Evolutionary conservation across 2,888 invertebrate genomes (phyloP).

Genomic region (Carpatolechia fugitivella): DNA sequence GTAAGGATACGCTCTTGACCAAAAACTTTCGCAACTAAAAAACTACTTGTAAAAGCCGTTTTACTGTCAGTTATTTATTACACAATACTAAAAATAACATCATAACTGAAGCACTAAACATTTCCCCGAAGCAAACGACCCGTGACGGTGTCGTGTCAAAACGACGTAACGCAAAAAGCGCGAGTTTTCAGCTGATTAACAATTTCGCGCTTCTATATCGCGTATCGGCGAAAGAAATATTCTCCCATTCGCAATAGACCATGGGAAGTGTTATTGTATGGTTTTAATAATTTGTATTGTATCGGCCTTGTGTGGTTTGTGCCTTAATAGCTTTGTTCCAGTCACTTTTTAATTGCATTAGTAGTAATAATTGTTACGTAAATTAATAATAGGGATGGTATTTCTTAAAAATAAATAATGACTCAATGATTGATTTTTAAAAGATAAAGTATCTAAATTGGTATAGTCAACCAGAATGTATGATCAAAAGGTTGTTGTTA

Average conservation of each 20-base stretch:
- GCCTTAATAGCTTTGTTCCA: neutral
- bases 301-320: neutral
- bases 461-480: too few species aligned
- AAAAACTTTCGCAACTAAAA: too few species aligned
- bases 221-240: neutral
- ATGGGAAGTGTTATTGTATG: slow-evolving; percentile 1
- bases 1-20: too few species aligned
- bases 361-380: too few species aligned
- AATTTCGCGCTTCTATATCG: slow-evolving; percentile 3
- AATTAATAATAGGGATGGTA: too few species aligned
- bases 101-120: neutral
- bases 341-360: neutral
- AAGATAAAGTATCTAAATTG: too few species aligned
- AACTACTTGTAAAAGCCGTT: too few species aligned
- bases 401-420: too few species aligned
- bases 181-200: slow-evolving; percentile 10
- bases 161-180: slow-evolving; percentile 6
- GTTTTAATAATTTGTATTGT: neutral
- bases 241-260: neutral
- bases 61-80: too few species aligned
- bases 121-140: slow-evolving; percentile 23
- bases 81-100: too few species aligned
- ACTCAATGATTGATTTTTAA: too few species aligned
- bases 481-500: too few species aligned
- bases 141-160: slow-evolving; percentile 25